Evolutionary conservation across 2,888 invertebrate genomes (phyloP), one percentile per base, ranked within the genome.

Genomic region (Holacanthella duospinosa): DNA sequence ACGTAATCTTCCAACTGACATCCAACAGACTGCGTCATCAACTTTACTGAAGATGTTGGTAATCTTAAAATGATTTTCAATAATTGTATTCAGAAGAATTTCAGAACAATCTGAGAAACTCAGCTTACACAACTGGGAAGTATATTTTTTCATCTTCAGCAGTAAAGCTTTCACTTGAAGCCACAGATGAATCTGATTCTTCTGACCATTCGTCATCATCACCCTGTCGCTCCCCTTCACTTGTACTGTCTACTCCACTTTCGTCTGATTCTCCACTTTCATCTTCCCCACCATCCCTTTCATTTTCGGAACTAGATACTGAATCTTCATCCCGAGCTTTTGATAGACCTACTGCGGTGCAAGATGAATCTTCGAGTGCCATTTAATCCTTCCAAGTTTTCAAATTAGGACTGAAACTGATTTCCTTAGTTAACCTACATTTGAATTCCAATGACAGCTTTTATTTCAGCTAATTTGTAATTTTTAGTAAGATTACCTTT

Each of bases 271-370:
- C 48, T n/a, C 19, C 48, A 21, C 29, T 60, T n/a, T 24, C 28
- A 36, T 9, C 6, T 36, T 4, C 12, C 12, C 16, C 28, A 58
- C 4, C 24, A 12, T n/a, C n/a, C n/a, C n/a, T n/a, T n/a, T 58
- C 28, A 6, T 29, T 36, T 6, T 58, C 25, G 28, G 24, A 58
- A 58, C 24, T 29, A 61, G 24, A 63, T 61, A 43, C 63, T 59
- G 60, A 62, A 9, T 16, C 36, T 9, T 6, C 6, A 36, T 36
- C 36, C 16, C 16, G 36, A 36, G 9, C 36, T 9, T 36, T 36
- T 36, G n/a, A n/a, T n/a, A n/a, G n/a, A n/a, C n/a, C n/a, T n/a
- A n/a, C n/a, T n/a, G n/a, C n/a, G n/a, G n/a, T n/a, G n/a, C n/a
- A n/a, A n/a, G n/a, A n/a, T n/a, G n/a, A n/a, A n/a, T n/a, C n/a